Percentiles rank a stretch among this genome's conserved stretches.
Evolutionary conservation across 37 sponge, comb jelly and placozoan genomes (phyloP).

Genomic region (Mnemiopsis leidyi): DNA sequence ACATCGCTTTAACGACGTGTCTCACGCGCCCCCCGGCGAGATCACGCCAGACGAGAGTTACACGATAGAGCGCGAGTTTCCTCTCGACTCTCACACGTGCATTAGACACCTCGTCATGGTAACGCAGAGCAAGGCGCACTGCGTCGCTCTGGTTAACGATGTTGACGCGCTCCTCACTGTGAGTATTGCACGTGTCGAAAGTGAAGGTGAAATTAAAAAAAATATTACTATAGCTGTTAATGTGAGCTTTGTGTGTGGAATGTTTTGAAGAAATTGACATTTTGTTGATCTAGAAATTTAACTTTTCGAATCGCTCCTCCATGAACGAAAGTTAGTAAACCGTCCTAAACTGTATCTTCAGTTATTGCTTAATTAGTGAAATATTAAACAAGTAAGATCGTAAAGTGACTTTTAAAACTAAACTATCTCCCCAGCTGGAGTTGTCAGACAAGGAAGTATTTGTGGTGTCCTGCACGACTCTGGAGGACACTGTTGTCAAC

Average conservation of each 20-base stretch:
- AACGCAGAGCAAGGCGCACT: not conserved
- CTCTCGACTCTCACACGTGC: not conserved
- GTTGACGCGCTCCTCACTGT: slow-evolving; percentile 21
- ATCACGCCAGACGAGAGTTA: not conserved
- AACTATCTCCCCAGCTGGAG: slow-evolving; percentile 27
- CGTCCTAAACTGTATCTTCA: too few relatives aligned
- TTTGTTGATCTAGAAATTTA: too few relatives aligned
- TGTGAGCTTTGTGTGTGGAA: too few relatives aligned
- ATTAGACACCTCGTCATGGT: slow-evolving; percentile 21
- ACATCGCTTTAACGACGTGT: slow-evolving; percentile 18
- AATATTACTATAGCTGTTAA: too few relatives aligned
- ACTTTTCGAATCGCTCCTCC: too few relatives aligned
- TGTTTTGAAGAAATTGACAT: too few relatives aligned
- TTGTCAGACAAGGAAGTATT: slow-evolving; percentile 55
- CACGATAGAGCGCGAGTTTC: slow-evolving; percentile 29
- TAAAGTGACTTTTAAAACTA: too few relatives aligned
- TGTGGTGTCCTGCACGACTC: slow-evolving; percentile 41
- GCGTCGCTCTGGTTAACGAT: slow-evolving; percentile 53
- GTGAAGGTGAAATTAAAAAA: too few relatives aligned
- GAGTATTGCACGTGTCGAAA: too few relatives aligned
- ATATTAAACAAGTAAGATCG: too few relatives aligned
- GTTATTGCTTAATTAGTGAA: too few relatives aligned
- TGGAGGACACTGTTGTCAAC: slow-evolving; percentile 45
- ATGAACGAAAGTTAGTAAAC: too few relatives aligned
- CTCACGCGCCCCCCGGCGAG: slow-evolving; percentile 41